Evolutionary conservation across 2,113 vertebrate species (phyloP), one percentile per base, ranked within the genome.

Genomic region (Cottus gobio): DNA sequence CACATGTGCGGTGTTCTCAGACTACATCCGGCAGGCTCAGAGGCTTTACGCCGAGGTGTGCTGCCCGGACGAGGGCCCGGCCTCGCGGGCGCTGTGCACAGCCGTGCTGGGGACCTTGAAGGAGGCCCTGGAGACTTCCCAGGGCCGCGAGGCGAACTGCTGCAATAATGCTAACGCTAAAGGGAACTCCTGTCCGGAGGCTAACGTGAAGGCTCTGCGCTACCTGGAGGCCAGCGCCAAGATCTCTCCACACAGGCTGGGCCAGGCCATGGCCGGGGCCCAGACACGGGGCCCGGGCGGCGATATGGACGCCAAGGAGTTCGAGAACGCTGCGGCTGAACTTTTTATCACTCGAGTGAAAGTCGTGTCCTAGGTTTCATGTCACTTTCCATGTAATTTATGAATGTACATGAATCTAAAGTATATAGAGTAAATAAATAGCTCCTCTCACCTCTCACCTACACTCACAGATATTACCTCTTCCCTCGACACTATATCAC

Each of bases 221-320:
- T 98, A 95, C 90, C 92, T 99, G 83, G 96, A 97, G 80, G 97
- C 97, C 0, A 97, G 97, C 6, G 96, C 96, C 7, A 97, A 96
- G 87, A 94, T 98, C 39, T 96, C 96, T 0, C 97, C 98, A 0
- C 95, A 96, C 37, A 93, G 91, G 75, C 87, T 99, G 64, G 96
- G 96, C 0, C 82, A 93, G 70, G 96, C 95, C 72, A 97, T 99
- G 95, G 95, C 96, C 4, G 91, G 72, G 16, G 96, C 95, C 1
- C 89, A 84, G 58, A 75, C 83, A 6, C 61, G 71, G 48, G 95
- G 94, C 24, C 87, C 95, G 0, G 80, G 94, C 0, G 65, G 80
- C 0, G 71, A 94, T 61, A 98, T 99, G 97, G 95, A 95, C 18
- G 94, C 96, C 0, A 96, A 96, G 73, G 97, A 99, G 87, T 99